Evolutionary conservation across 2,888 invertebrate species (phyloP), one percentile per base, ranked within the genome.

Genomic region (Ochropleura plecta): DNA sequence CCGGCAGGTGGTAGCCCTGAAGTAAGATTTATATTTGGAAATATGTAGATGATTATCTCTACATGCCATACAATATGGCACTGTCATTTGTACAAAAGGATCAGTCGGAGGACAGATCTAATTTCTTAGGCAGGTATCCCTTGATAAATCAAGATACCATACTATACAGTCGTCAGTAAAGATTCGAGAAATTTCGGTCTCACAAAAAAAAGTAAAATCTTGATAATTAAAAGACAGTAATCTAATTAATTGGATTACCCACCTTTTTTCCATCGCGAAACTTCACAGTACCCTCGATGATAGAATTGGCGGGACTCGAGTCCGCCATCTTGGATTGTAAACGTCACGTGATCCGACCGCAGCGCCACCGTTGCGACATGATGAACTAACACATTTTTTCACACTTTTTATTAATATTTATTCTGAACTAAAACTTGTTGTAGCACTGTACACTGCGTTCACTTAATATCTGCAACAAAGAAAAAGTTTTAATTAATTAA

Each of bases 191-290:
- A 59, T 40, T 55, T 60, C 55, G 0, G 8, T 63, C 73, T 12
- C 12, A 5, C 0, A 48, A 20, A 77, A 71, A 46, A 78, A 68
- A 9, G 49, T 42, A 59, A 67, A 73, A 63, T 30, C 20, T 8
- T 30, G 14, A 62, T n/a, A 20, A 62, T 62, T 40, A 73, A 73
- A 67, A 51, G 63, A 64, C 59, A 71, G 49, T 76, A 76, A 76
- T 66, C 65, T 70, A 20, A 76, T 76, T 73, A 82, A 67, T 72
- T 79, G 0, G 14, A 64, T 73, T 40, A 62, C 81, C 90, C 94
- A 98, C 98, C 98, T 98, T 99, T 96, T 98, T 98, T 84, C 98
- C 98, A 94, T 98, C 98, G 88, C 99, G 97, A 95, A 98, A 98
- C 95, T 98, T 99, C 88, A 98, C 98, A 92, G 98, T 98, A 89